Base-by-base conservation (phyloP, 2,113 vertebrate species). In the Gnathonemus longibarbis region DNA sequence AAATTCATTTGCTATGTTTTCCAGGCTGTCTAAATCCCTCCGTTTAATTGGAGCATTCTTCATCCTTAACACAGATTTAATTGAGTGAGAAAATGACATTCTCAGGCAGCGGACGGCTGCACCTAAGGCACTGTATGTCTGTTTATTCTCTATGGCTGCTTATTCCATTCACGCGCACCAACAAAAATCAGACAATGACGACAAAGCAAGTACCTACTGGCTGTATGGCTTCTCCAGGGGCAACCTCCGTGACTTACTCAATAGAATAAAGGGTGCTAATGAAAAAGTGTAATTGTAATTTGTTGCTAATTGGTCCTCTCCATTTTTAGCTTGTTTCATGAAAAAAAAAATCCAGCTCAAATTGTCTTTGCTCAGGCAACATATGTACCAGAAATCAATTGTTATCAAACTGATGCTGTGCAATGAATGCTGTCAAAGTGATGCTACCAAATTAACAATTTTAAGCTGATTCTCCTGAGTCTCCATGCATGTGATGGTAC, bases 271-370 rank as follows among this genome's bases (percentile, higher is more conserved):
- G 95, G 96, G 96, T 94, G 95, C 95, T 96, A 94, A 0, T 91
- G 95, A 96, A 93, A 94, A 96, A 97, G 95, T 94, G 95, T 94
- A 96, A 94, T 94, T 92, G 95, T 98, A 97, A 98, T 98, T 98
- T 97, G 96, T 95, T 94, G 95, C 96, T 98, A 97, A 97, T 97
- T 98, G 96, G 95, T 95, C 95, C 95, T 96, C 97, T 96, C 93
- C 93, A 94, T 93, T 94, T 93, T 83, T 52, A 90, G 92, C 88
- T 95, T 94, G 95, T 93, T 93, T 93, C 90, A 80, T 80, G 74
- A 89, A 93, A 92, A 93, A 94, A 94, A 92, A 93, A 93, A 89
- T 90, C 93, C 92, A 91, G 92, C 92, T 92, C 11, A 1, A 90
- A 91, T 92, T 50, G 92, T 46, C 45, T 48, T 48, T 46, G 45